Conservation (phyloP, 1,140 invertebrate genomes). For the Orius insidiosus region DNA sequence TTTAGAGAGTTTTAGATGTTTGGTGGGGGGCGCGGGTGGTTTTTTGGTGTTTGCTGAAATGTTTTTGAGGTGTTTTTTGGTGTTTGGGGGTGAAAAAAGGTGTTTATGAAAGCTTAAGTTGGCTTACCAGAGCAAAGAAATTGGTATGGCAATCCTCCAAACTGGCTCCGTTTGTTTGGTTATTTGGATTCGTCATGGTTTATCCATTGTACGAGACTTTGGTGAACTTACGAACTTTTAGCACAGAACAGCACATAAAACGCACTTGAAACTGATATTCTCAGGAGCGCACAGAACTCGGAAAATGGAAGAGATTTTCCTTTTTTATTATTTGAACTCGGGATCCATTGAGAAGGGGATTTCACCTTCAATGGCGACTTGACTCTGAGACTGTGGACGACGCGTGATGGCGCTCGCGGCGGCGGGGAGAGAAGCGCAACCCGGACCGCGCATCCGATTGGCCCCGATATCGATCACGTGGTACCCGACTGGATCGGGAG, state of each 20-base stretch:
- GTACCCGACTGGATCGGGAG: too few species aligned
- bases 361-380: conserved; percentile 81
- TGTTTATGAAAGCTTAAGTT: conserved; percentile 12
- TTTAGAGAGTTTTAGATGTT: too few species aligned
- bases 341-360: conserved; percentile 38
- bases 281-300: too few species aligned
- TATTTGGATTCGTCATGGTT: conserved; percentile 94
- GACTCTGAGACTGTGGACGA: conserved; percentile 50
- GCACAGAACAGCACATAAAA: conserved; percentile 41
- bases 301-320: too few species aligned
- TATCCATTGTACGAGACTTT: conserved; percentile 49
- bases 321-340: conserved; percentile 10
- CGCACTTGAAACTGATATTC: conserved; percentile 38
- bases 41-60: too few species aligned
- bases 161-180: conserved; percentile 97
- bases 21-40: not conserved
- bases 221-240: conserved; percentile 20
- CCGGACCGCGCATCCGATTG: conserved; percentile 22
- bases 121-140: conserved; percentile 98
- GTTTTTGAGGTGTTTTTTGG: too few species aligned
- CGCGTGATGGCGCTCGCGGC: too few species aligned
- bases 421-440: conserved; percentile 50
- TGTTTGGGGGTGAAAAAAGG: too few species aligned
- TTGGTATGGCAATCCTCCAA: conserved; percentile 99
- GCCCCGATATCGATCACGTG: conserved; percentile 27